These are phyloP conservation scores for Penaeus chinensis DNA, from an alignment of 1,140 invertebrate species.

Conservation along the genomic window DNA sequence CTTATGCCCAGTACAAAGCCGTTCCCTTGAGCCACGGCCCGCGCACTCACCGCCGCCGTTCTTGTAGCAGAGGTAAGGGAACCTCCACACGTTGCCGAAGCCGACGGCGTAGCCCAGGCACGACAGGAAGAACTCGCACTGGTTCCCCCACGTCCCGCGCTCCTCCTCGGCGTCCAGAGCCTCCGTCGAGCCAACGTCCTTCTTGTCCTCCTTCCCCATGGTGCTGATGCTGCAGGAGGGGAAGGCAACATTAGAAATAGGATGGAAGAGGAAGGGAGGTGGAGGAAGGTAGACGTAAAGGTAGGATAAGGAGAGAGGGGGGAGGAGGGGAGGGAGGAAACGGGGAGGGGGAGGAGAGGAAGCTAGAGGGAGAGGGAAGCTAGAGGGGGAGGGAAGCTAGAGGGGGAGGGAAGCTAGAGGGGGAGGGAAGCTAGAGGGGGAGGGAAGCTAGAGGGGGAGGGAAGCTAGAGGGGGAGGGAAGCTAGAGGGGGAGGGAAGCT, in stretches of 20 bases:
- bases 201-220: conserved; percentile 41
- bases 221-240: neutral
- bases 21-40: neutral
- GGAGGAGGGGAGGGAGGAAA: too few relatives aligned
- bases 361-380: too few relatives aligned
- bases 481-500: neutral
- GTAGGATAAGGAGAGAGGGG: too few relatives aligned
- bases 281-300: too few relatives aligned
- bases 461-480: neutral
- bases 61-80: conserved; percentile 91
- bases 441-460: neutral
- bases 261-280: too few relatives aligned
- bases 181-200: conserved; percentile 25
- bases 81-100: conserved; percentile 84
- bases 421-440: neutral
- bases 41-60: conserved; percentile 82
- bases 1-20: too few relatives aligned
- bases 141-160: conserved; percentile 72
- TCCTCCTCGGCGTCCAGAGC: conserved; percentile 42
- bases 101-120: conserved; percentile 74
- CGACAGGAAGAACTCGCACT: conserved; percentile 72
- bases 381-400: too few relatives aligned
- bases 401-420: neutral
- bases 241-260: too few relatives aligned
- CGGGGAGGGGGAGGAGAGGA: too few relatives aligned